Evolutionary conservation across 2,113 vertebrate species (phyloP).

Genomic region (Dissostichus mawsoni): DNA sequence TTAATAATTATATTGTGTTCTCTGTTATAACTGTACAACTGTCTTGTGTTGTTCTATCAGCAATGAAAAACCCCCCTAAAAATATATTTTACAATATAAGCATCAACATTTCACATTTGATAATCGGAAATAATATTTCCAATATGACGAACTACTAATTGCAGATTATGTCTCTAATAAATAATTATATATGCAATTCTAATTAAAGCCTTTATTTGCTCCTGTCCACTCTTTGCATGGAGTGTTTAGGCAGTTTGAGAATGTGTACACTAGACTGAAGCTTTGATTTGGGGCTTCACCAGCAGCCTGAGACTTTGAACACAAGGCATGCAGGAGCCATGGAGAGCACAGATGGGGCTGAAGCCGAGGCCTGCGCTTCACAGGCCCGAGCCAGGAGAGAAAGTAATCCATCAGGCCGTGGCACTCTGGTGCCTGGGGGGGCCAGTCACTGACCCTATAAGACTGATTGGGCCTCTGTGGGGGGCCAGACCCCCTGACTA

Average conservation of each 20-base stretch:
- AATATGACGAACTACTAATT: neutral
- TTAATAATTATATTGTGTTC: too few relatives aligned
- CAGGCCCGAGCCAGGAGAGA: conserved; percentile 72
- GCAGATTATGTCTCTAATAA: neutral
- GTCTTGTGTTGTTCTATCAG: neutral
- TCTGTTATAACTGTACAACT: too few relatives aligned
- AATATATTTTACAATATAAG: neutral
- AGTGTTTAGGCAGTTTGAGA: conserved; percentile 4
- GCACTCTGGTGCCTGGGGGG: conserved; percentile 68
- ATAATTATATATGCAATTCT: neutral
- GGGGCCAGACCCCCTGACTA: conserved; percentile 72
- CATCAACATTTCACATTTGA: neutral
- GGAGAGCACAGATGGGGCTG: conserved; percentile 79
- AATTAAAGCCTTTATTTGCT: neutral
- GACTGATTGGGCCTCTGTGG: conserved; percentile 80
- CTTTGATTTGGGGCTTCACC: conserved; percentile 63
- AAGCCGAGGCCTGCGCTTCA: conserved; percentile 56
- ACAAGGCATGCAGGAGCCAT: conserved; percentile 66
- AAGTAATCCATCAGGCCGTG: conserved; percentile 80
- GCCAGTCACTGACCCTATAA: conserved; percentile 77
- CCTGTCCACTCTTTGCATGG: neutral
- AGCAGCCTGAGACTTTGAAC: conserved; percentile 62
- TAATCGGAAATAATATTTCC: neutral
- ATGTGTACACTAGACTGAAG: conserved; percentile 34
- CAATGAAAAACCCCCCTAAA: neutral